Percentiles rank a stretch among this genome's conserved stretches.
phyloP scores from a whole-genome alignment of 2,797 vertebrate genomes.

The Bryconaethiops microstoma region DNA sequence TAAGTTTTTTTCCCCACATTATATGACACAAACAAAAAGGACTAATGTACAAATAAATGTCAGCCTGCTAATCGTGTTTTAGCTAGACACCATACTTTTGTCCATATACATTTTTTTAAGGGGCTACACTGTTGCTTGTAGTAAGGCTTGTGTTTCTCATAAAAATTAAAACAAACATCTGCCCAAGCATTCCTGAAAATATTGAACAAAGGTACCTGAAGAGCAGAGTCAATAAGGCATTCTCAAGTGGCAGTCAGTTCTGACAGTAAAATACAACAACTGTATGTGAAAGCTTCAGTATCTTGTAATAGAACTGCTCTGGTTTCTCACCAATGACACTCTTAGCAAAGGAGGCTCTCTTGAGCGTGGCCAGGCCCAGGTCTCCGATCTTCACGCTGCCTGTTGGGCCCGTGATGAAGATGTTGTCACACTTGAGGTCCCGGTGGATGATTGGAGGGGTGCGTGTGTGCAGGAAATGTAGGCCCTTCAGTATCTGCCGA shows the following conservation, averaged over 20 bases:
- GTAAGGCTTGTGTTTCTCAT: background rate
- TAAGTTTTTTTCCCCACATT: no score
- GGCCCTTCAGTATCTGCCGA: no score
- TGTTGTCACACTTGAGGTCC: conserved; percentile 98
- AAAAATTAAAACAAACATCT: background rate
- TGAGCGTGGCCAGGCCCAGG: conserved; percentile 95
- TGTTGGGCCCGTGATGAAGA: conserved; percentile 98
- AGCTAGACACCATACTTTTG: background rate
- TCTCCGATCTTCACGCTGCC: conserved; percentile 98
- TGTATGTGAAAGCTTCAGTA: background rate
- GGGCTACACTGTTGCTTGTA: background rate
- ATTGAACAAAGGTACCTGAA: no score
- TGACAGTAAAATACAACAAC: background rate
- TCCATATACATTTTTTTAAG: background rate
- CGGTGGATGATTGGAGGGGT: conserved; percentile 78
- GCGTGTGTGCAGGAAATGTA: no score
- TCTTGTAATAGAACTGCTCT: background rate
- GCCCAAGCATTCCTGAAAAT: no score
- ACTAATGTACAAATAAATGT: no score
- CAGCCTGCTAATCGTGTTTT: background rate
- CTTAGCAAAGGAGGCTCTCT: conserved; percentile 79
- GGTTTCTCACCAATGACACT: conserved; percentile 88
- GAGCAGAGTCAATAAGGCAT: background rate
- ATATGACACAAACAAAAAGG: no score
- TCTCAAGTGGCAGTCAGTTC: background rate